Conservation (phyloP, 1,140 invertebrate genomes). For the Drosophila truncata region DNA sequence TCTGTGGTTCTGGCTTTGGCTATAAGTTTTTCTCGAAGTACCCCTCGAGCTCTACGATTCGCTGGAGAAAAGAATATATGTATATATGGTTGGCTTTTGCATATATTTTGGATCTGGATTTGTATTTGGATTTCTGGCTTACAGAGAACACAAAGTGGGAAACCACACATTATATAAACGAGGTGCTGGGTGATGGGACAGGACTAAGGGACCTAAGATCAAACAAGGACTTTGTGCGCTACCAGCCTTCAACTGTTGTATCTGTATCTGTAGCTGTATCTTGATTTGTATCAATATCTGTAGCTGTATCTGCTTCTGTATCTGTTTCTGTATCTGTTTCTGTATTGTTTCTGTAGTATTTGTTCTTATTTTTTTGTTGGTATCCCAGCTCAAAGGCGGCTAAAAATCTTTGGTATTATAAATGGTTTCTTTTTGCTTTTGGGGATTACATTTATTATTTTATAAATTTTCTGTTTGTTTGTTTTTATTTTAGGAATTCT, state of each 20-base stretch:
- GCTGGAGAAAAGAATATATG: conserved; percentile 57
- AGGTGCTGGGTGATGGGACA: conserved; percentile 16
- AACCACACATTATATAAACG: conserved; percentile 13
- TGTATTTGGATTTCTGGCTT: conserved; percentile 5
- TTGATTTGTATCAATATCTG: not conserved
- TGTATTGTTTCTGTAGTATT: not conserved
- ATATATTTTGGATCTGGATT: not conserved
- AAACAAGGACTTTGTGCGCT: conserved; percentile 37
- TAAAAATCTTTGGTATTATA: conserved; percentile 42
- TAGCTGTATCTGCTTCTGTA: not conserved
- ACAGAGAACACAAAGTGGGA: conserved; percentile 7
- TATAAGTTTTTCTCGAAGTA: conserved; percentile 49
- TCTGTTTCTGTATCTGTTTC: not conserved
- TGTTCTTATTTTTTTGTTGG: not conserved
- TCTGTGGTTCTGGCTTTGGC: conserved; percentile 33
- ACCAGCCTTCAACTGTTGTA: conserved; percentile 10
- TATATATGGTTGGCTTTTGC: conserved; percentile 13
- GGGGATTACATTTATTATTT: conserved; percentile 16
- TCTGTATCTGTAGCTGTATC: not conserved
- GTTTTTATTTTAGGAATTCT: conserved; percentile 8
- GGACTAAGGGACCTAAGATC: conserved; percentile 14
- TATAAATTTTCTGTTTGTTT: conserved; percentile 11
- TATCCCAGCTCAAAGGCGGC: conserved; percentile 47
- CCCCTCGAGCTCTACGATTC: conserved; percentile 59
- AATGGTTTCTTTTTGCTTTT: conserved; percentile 31